Evolutionary conservation across 1,140 invertebrate species (phyloP), one percentile per base, ranked within the genome.

Genomic region (Atopsyche davidsoni): DNA sequence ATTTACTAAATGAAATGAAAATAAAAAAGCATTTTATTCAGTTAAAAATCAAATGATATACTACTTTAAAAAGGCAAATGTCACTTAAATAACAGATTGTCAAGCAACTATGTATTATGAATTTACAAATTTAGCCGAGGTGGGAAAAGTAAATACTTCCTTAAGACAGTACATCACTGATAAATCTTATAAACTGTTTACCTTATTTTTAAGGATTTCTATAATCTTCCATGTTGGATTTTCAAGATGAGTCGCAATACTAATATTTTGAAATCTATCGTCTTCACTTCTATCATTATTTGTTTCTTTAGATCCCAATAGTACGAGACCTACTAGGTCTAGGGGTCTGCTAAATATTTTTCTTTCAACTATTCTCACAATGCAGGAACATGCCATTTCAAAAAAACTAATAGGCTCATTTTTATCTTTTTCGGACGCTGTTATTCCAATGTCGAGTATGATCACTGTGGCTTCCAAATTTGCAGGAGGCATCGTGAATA

Each of bases 311-410:
- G 67, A 62, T 0, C 70, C 70, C 47, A 74, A 48, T 10, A 74
- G 47, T 2, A 72, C 61, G 10, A 74, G 51, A 11, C 65, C 66
- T 19, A 74, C 18, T 17, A 64, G 59, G 42, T 67, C 65, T 40
- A 65, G 68, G 0, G 61, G 62, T 56, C 67, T 64, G 28, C 64
- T 70, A 47, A 73, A 63, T 49, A 74, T 70, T 61, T 73, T 73
- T 0, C 66, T 53, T 52, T 74, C 72, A 32, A 72, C 66, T 17
- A 74, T 65, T 18, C 62, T 60, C 19, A 54, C 43, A 2, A 61
- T 53, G 39, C 64, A 71, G 54, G 65, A 59, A 55, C 55, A 62
- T 14, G 68, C 64, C 34, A 57, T 57, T 42, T 66, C 60, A 51
- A 70, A 71, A 28, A 72, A 72, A 43, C 54, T 63, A 51, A 64